A percentile compares a stretch with the other conserved stretches of the same genome.
Evolutionary conservation across 1,140 invertebrate species (phyloP).

Genomic region (Venustaconcha ellipsiformis): DNA sequence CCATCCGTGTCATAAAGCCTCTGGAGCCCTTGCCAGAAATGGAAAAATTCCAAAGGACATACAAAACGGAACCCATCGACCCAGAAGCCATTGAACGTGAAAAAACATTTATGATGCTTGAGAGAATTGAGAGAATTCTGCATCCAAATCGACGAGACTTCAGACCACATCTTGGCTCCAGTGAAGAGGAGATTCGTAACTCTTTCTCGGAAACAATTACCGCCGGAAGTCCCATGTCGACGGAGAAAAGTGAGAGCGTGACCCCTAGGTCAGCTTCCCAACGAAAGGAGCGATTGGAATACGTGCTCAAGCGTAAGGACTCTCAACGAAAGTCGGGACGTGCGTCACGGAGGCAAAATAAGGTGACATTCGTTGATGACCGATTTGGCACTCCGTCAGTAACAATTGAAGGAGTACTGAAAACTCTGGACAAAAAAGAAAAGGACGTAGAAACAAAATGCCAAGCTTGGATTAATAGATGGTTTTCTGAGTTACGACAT

Average conservation of each 20-base stretch:
- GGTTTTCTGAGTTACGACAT: neutral
- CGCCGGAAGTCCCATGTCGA: conserved; percentile 18
- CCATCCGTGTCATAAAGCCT: conserved; percentile 26
- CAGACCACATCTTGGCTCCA: conserved; percentile 15
- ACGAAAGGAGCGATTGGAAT: conserved; percentile 13
- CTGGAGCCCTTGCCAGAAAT: conserved; percentile 29
- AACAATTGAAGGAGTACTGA: conserved; percentile 18
- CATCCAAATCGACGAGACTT: conserved; percentile 26
- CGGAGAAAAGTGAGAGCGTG: neutral
- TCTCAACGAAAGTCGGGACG: neutral
- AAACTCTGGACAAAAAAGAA: conserved; percentile 14
- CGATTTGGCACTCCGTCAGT: conserved; percentile 18
- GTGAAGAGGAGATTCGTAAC: conserved; percentile 29
- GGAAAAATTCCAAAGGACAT: conserved; percentile 24
- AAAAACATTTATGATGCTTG: conserved; percentile 34
- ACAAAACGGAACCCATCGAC: conserved; percentile 23
- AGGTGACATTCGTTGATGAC: conserved; percentile 23
- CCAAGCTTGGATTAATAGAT: conserved; percentile 27
- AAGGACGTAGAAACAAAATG: conserved; percentile 26
- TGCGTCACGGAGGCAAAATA: conserved; percentile 15
- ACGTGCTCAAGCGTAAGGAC: conserved; percentile 16
- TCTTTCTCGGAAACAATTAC: neutral
- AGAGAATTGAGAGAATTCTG: conserved; percentile 28
- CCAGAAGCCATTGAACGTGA: conserved; percentile 31
- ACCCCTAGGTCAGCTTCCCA: neutral